Evolutionary conservation across 2,797 vertebrate genomes (phyloP).

Genomic region (Leucoraja ocellata): DNA sequence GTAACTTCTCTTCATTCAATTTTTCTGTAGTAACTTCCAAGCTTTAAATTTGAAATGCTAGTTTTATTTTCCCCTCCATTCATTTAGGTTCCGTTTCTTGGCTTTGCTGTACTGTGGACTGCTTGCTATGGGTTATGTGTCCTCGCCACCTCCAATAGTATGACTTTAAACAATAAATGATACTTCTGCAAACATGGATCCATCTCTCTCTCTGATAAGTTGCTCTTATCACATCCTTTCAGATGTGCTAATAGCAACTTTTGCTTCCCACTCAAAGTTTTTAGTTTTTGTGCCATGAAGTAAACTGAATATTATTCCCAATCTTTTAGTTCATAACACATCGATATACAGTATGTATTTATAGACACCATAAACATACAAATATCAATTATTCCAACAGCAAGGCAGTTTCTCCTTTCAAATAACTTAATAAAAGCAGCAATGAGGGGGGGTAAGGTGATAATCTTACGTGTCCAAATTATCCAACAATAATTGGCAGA

Average conservation of each 20-base stretch:
- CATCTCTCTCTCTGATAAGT: background rate
- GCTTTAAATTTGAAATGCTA: too few species aligned
- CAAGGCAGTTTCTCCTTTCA: background rate
- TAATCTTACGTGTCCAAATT: slow-evolving; percentile 83
- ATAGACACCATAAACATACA: background rate
- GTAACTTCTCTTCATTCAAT: too few species aligned
- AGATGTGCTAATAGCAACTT: background rate
- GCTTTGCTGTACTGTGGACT: too few species aligned
- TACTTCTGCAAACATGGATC: background rate
- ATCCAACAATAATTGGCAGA: slow-evolving; percentile 83
- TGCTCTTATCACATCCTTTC: background rate
- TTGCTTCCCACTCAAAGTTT: background rate
- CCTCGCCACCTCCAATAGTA: too few species aligned
- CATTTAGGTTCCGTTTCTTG: too few species aligned
- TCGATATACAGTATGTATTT: background rate
- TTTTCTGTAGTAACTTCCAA: too few species aligned
- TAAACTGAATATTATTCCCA: background rate
- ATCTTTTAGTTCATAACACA: background rate
- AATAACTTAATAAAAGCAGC: background rate
- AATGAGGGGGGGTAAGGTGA: background rate
- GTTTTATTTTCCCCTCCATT: too few species aligned
- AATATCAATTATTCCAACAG: background rate
- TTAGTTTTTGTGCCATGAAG: background rate
- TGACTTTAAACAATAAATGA: too few species aligned
- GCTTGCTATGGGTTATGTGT: too few species aligned